phyloP scores from a whole-genome alignment of 2,797 vertebrate species.

The Fistularia commersonii region DNA sequence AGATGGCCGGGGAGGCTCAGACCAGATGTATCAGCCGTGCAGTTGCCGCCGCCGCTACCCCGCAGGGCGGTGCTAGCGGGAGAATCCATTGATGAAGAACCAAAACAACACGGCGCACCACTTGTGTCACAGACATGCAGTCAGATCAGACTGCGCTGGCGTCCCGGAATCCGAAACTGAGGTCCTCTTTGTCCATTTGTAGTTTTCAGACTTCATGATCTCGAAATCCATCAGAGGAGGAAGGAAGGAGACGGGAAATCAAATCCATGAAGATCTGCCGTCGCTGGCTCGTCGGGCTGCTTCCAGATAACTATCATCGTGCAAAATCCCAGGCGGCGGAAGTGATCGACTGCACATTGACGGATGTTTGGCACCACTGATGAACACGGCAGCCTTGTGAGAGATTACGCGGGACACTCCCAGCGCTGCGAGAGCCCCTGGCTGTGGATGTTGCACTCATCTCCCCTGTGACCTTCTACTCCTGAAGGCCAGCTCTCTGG shows the following conservation, averaged over 20 bases:
- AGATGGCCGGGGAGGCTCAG: constrained; percentile 46
- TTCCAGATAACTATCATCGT: too few species aligned
- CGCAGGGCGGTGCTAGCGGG: constrained; percentile 54
- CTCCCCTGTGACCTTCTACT: not conserved
- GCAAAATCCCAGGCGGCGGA: too few species aligned
- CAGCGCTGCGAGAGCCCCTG: not conserved
- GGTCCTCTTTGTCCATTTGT: not conserved
- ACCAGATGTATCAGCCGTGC: constrained; percentile 37
- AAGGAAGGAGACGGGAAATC: too few species aligned
- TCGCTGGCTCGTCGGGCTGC: too few species aligned
- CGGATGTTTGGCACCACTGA: too few species aligned
- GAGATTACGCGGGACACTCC: not conserved
- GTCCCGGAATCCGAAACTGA: not conserved
- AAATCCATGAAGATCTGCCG: not conserved
- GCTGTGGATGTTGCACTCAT: not conserved
- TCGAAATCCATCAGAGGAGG: not conserved
- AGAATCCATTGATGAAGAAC: constrained; percentile 63
- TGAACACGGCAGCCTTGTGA: not conserved
- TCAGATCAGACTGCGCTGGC: not conserved
- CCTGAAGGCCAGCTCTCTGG: not conserved
- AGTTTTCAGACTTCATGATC: not conserved
- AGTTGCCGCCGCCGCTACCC: constrained; percentile 32
- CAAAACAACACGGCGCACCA: constrained; percentile 57
- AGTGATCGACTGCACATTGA: too few species aligned
- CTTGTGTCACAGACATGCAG: constrained; percentile 24